Evolutionary conservation across 2,113 vertebrate genomes (phyloP), one percentile per base, ranked within the genome.

Genomic region (Spheniscus mendiculus): DNA sequence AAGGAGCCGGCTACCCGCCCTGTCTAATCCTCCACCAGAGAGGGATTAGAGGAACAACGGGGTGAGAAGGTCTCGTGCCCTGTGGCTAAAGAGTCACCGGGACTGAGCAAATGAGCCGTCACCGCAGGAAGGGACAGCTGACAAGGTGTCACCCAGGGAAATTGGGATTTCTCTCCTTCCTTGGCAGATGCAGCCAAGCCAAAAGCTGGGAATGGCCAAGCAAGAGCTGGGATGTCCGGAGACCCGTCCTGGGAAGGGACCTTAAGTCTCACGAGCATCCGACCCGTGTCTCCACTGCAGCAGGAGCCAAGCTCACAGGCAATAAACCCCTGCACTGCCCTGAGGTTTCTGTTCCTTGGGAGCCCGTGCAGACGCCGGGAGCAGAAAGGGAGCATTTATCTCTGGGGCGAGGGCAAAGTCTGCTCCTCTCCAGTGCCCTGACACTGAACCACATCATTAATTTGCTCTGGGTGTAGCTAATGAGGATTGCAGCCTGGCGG

Each of bases 231-330:
- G 14, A 44, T 0, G 2, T 3, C 3, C 1, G 0, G n/a, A 50
- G 36, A 82, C 10, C 3, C 0, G 0, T 3, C 45, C 36, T 2
- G 22, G 59, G 22, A 32, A 67, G n/a, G 16, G 47, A 13, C 25
- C 3, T 14, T 0, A 7, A 16, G 34, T 8, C 49, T 55, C 32
- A 15, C 3, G 3, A 15, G 47, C 36, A 14, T 18, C 67, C 18
- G 2, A 0, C 5, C 36, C 20, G 0, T 0, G 2, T 26, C 29
- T 45, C 59, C 36, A 4, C 11, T 3, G 0, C 69, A 2, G 66
- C 0, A 5, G 59, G 40, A 38, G 21, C 6, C 1, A 4, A 44
- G 32, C 6, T 25, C 16, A 6, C 0, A 34, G 47, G 30, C 1
- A 6, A 11, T 2, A 13, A 13, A n/a, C 2, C 36, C 59, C 69